Conservation (phyloP, 2,888 invertebrate species). For the Tenthredo scrophulariae region DNA sequence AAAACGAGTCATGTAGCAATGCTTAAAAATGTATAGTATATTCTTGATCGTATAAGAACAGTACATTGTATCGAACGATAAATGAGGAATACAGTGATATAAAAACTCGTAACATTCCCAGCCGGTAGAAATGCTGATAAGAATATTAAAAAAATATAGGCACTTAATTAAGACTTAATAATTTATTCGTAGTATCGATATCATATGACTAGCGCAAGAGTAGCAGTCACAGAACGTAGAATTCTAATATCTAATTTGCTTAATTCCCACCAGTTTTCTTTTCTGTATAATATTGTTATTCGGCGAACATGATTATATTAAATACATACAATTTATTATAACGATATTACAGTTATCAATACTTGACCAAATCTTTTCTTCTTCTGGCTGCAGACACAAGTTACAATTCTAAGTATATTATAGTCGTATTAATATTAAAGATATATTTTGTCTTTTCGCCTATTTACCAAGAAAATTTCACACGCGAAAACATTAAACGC, state of each 20-base stretch:
- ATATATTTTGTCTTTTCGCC: background rate
- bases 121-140: constrained; percentile 38
- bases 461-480: background rate
- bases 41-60: constrained; percentile 46
- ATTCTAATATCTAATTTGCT: background rate
- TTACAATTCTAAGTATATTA: background rate
- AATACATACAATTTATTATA: background rate
- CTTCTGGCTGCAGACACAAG: background rate
- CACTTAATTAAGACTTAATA: constrained; percentile 52
- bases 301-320: constrained; percentile 22
- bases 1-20: constrained; percentile 48
- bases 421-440: background rate
- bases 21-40: constrained; percentile 55
- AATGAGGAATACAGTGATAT: constrained; percentile 48
- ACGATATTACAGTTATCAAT: background rate
- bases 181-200: constrained; percentile 43
- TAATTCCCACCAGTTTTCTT: background rate
- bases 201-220: constrained; percentile 47
- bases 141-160: constrained; percentile 47
- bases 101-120: constrained; percentile 53
- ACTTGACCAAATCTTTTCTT: background rate
- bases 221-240: constrained; percentile 47
- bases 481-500: no score
- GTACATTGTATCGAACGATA: constrained; percentile 51
- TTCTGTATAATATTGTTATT: background rate